phyloP scores from a whole-genome alignment of 2,888 invertebrate species.

The Drosophila pseudotakahashii region DNA sequence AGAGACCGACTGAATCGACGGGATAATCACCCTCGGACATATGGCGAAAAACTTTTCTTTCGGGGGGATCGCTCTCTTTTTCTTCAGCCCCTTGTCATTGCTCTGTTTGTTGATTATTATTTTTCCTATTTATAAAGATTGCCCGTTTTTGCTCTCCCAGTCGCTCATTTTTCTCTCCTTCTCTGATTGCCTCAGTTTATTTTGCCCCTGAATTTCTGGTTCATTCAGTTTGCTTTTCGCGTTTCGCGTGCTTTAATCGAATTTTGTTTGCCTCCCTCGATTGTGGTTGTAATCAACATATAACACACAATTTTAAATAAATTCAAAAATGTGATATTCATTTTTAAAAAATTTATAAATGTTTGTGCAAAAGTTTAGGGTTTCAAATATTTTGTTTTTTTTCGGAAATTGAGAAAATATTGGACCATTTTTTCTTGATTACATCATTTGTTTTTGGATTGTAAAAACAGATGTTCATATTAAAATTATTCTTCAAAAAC shows the following conservation, averaged over 20 bases:
- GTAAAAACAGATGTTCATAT: neutral
- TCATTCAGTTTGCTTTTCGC: conserved; percentile 65
- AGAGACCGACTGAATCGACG: neutral
- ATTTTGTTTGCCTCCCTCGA: conserved; percentile 33
- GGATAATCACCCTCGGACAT: conserved; percentile 26
- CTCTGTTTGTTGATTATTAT: conserved; percentile 50
- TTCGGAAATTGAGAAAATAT: neutral
- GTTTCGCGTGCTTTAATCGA: conserved; percentile 68
- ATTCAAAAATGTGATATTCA: conserved; percentile 4
- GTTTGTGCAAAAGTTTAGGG: neutral
- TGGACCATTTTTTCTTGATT: neutral
- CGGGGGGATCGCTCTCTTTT: conserved; percentile 19
- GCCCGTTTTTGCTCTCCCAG: conserved; percentile 3
- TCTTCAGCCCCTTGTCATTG: conserved; percentile 13
- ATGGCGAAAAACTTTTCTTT: conserved; percentile 39
- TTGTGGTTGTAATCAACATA: conserved; percentile 17
- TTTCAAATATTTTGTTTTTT: neutral
- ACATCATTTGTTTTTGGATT: neutral
- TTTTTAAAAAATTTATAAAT: neutral
- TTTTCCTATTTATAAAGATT: conserved; percentile 62
- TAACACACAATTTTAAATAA: conserved; percentile 27
- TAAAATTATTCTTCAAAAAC: no score
- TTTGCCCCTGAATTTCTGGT: conserved; percentile 67
- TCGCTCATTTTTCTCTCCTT: conserved; percentile 6
- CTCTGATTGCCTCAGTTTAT: conserved; percentile 26